These are phyloP conservation scores for Buceros bicornis DNA, from an alignment of 2,797 vertebrate species.

Conservation along the genomic window DNA sequence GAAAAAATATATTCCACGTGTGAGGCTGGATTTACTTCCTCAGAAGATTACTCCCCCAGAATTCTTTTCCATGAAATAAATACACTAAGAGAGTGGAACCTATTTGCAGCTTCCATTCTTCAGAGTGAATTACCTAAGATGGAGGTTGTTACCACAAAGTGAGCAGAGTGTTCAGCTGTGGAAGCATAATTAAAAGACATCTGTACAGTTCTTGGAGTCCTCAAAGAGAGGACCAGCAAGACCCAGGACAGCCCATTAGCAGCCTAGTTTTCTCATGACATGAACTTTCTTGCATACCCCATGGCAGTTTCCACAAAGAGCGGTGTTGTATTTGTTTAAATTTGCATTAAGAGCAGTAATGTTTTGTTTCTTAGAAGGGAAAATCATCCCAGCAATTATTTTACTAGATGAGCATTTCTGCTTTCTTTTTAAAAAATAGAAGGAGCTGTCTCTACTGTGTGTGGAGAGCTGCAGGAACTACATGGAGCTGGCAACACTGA, in stretches of 20 bases:
- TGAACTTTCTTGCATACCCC: background rate
- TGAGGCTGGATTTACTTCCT: background rate
- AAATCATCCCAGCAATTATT: conserved; percentile 5
- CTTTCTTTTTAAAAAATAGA: conserved; percentile 30
- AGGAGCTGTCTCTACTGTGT: background rate
- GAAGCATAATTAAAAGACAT: conserved; percentile 18
- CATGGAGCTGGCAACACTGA: background rate
- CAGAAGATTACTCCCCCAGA: background rate
- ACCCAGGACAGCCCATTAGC: background rate
- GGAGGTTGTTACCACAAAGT: background rate
- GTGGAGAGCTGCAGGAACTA: background rate
- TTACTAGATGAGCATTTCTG: background rate
- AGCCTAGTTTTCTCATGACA: background rate
- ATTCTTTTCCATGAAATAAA: background rate
- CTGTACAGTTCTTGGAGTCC: background rate
- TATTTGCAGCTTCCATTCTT: background rate
- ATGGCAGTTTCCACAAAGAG: conserved; percentile 5
- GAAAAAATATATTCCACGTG: background rate
- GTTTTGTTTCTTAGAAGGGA: conserved; percentile 30
- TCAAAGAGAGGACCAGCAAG: conserved; percentile 13
- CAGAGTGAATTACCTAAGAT: background rate
- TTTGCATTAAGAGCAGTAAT: conserved; percentile 35
- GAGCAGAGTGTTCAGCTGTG: background rate
- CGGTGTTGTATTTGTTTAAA: conserved; percentile 10
- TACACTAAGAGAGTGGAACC: background rate